Evolutionary conservation across 2,888 invertebrate species (phyloP).

Genomic region (Stenurella melanura): DNA sequence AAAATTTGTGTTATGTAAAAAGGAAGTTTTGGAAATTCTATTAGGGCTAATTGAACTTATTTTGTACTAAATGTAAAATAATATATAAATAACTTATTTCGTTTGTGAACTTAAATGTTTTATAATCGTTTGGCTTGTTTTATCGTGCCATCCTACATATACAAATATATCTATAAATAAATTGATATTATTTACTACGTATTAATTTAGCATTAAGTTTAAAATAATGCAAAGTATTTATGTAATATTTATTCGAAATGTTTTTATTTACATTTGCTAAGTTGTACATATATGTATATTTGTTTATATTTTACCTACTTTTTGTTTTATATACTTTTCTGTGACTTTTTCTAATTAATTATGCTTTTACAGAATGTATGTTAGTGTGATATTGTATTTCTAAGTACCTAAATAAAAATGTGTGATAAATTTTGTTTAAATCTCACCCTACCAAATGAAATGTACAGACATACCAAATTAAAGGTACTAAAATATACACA

Average conservation of each 20-base stretch:
- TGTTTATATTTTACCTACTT: conserved; percentile 53
- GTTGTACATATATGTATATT: conserved; percentile 54
- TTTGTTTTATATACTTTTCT: conserved; percentile 24
- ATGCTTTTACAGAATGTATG: conserved; percentile 60
- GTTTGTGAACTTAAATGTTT: conserved; percentile 9
- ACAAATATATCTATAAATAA: conserved; percentile 1
- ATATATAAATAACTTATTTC: conserved; percentile 13
- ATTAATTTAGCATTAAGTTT: conserved; percentile 44
- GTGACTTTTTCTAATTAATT: conserved; percentile 52
- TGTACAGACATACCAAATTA: no score
- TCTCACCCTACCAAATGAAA: no score
- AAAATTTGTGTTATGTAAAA: background rate
- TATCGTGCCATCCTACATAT: conserved; percentile 27
- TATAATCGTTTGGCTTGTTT: conserved; percentile 18
- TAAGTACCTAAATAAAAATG: conserved; percentile 62
- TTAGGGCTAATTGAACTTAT: conserved; percentile 16
- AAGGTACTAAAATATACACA: no score
- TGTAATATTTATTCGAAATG: conserved; percentile 33
- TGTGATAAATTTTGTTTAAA: conserved; percentile 52
- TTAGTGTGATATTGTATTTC: conserved; percentile 63
- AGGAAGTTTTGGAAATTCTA: conserved; percentile 23
- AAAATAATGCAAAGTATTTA: conserved; percentile 23
- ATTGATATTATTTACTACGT: conserved; percentile 41
- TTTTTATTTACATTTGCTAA: conserved; percentile 23
- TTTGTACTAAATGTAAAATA: conserved; percentile 27